A percentile compares a stretch with the other conserved stretches of the same genome.
Conservation (phyloP, 2,888 invertebrate species). For the Drosophila histrio region DNA sequence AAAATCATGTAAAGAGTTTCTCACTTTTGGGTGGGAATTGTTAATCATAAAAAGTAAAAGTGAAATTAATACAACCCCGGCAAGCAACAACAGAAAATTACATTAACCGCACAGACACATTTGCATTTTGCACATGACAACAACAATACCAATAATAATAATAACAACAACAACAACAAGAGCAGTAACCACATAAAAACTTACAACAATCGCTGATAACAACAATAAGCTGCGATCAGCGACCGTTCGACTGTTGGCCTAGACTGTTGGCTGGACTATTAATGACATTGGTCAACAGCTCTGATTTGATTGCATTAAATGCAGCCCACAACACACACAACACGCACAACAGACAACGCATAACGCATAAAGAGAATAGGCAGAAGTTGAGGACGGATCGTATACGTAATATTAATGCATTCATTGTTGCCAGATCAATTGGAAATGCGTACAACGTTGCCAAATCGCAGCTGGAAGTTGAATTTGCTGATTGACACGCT, state of each 20-base stretch:
- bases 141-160: slow-evolving; percentile 30
- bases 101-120: slow-evolving; percentile 65
- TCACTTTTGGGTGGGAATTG: slow-evolving; percentile 79
- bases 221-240: slow-evolving; percentile 36
- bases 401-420: slow-evolving; percentile 49
- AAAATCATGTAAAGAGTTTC: slow-evolving; percentile 71
- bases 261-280: slow-evolving; percentile 37
- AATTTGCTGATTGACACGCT: slow-evolving; percentile 60
- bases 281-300: slow-evolving; percentile 47
- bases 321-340: slow-evolving; percentile 29
- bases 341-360: slow-evolving; percentile 4
- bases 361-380: neutral
- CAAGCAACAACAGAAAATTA: slow-evolving; percentile 54
- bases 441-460: slow-evolving; percentile 45
- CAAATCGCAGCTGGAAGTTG: slow-evolving; percentile 20
- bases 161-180: slow-evolving; percentile 16
- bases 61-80: slow-evolving; percentile 73
- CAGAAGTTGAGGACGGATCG: slow-evolving; percentile 17
- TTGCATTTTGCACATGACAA: slow-evolving; percentile 73
- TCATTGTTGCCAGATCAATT: slow-evolving; percentile 49
- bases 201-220: slow-evolving; percentile 65
- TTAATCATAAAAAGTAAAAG: slow-evolving; percentile 78
- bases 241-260: slow-evolving; percentile 39
- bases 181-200: slow-evolving; percentile 31
- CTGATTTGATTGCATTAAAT: slow-evolving; percentile 44